Base-by-base conservation (phyloP, 2,113 vertebrate genomes). In the Equus quagga region DNA sequence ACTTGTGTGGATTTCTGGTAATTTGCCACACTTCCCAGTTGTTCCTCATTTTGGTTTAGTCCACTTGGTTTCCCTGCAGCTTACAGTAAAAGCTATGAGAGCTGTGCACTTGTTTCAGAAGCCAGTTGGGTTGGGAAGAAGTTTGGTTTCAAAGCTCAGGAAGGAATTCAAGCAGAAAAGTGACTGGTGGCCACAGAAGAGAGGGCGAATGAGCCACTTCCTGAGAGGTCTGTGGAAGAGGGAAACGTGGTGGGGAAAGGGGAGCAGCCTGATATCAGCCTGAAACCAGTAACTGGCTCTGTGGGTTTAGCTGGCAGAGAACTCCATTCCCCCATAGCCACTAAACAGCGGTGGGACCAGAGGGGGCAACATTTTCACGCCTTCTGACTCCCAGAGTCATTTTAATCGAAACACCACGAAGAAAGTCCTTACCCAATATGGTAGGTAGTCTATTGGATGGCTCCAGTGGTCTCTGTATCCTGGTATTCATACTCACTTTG, bases 201-300 rank as follows among this genome's bases (percentile, higher is more conserved):
- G 2, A 2, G 6, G 8, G 23, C 1, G 1, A 23, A 62, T 2
- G 26, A 41, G 60, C 31, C 46, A 3, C 14, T 1, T 46, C 17
- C 60, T 3, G 3, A 36, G 70, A 44, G 62, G 51, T 36, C 91
- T 73, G 54, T 19, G 65, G 28, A 24, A 73, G 65, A 49, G 8
- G 69, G 36, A 51, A 0, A 14, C 26, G 21, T 24, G 10, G 10
- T 13, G 3, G 15, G 26, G 41, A 23, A n/a, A 33, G 33, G 12
- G 11, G 26, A 31, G 81, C 44, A 54, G 36, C 18, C 26, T 49
- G 44, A 67, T 31, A 26, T 18, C 44, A 54, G 36, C 18, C 26
- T 49, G 44, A 67, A n/a, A 26, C 23, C 24, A n/a, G 36, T 5
- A 54, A 56, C 28, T 2, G 18, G 15, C 58, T 4, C 54, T 49